These are phyloP conservation scores for Pseudorhiza aurosa DNA, from an alignment of 30 jellyfish, hydroid and myxozoan genomes.

Conservation along the genomic window DNA sequence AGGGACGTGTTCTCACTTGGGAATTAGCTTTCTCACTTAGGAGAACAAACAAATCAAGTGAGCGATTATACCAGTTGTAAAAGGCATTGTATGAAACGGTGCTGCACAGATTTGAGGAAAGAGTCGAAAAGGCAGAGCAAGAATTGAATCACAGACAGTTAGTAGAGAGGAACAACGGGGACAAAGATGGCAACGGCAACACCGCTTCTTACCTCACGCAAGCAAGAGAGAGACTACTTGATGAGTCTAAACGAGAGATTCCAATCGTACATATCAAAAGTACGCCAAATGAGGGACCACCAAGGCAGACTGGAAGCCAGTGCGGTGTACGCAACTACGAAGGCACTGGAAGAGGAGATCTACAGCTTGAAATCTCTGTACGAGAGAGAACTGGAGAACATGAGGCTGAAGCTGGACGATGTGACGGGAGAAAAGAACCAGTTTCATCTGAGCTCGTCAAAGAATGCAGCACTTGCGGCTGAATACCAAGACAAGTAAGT, in stretches of 20 bases:
- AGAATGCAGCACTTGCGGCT: slow-evolving; percentile 71
- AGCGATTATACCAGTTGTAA: not conserved
- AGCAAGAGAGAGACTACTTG: slow-evolving; percentile 61
- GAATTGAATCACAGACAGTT: not conserved
- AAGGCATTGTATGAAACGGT: too few species aligned
- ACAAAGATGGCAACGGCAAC: slow-evolving; percentile 77
- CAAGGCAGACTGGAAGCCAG: slow-evolving; percentile 68
- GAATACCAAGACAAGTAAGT: slow-evolving; percentile 87
- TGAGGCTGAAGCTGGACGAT: slow-evolving; percentile 71
- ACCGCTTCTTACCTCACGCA: slow-evolving; percentile 54
- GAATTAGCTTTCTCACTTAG: slow-evolving; percentile 5
- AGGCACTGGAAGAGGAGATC: slow-evolving; percentile 83
- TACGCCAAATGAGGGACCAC: slow-evolving; percentile 86
- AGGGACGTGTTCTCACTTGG: slow-evolving; percentile 20
- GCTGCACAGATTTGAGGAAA: not conserved
- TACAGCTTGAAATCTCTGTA: slow-evolving; percentile 69
- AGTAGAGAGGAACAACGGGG: not conserved
- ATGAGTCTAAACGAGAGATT: slow-evolving; percentile 79
- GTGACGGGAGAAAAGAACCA: slow-evolving; percentile 74
- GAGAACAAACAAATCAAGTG: not conserved
- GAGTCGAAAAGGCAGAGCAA: not conserved
- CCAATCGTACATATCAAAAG: slow-evolving; percentile 67
- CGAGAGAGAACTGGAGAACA: slow-evolving; percentile 82
- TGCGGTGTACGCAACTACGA: slow-evolving; percentile 67
- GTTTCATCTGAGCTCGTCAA: slow-evolving; percentile 70